Evolutionary conservation across 1,140 invertebrate species (phyloP), one percentile per base, ranked within the genome.

Genomic region (Drosophila sucinea): DNA sequence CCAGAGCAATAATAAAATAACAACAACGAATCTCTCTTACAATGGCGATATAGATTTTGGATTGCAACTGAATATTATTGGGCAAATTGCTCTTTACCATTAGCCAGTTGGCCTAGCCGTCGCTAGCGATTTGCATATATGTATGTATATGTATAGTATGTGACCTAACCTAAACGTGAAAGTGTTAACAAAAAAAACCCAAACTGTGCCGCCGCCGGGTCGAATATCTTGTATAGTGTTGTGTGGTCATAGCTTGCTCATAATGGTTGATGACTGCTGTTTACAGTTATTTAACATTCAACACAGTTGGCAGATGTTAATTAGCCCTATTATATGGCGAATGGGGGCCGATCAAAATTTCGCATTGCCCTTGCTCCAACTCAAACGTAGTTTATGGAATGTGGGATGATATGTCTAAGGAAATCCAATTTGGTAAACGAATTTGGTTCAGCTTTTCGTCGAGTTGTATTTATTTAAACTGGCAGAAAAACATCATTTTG

Each of bases 81-180:
- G 6, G 6, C 6, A 47, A 47, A 47, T 25, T 3, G n/a, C 11
- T 25, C 11, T 47, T 8, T 3, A 47, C 7, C 44, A 47, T 25
- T 47, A 5, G 17, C 35, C 57, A 27, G 70, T 38, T 74, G 27
- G 35, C 41, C 17, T 8, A 11, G 60, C 61, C 11, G 40, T 23
- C 17, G 60, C 54, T 38, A 38, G 51, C 17, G 35, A 66, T 66
- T 70, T 66, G 60, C 51, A n/a, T 67, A 35, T 61, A 40, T 11
- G 32, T 47, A 54, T 41, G 58, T 60, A 60, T 60, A 32, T 67
- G 25, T 60, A 17, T 66, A 51, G 25, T 44, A 64, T 75, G 30
- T 76, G 44, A 47, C 30, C 73, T 55, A 30, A 25, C 35, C 70
- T 47, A 33, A 40, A 55, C 29, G 41, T 38, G 30, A 73, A 73